Conservation (phyloP, 1,140 invertebrate genomes). For the Melitaea cinxia region DNA sequence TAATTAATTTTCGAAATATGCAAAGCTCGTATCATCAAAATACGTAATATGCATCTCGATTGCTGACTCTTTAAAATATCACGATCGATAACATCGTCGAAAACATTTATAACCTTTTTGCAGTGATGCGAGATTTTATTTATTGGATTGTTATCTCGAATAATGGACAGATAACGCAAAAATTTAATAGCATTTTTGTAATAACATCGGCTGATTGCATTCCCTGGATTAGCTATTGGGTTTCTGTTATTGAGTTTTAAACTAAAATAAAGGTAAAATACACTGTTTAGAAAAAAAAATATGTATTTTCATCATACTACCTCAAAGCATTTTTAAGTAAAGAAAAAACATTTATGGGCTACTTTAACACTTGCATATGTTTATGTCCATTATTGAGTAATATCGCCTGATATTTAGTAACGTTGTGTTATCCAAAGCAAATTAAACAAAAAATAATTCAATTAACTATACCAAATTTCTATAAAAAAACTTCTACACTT, state of each 20-base stretch:
- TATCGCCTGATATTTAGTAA: no score
- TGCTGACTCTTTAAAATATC: slow-evolving; percentile 22
- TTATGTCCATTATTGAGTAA: no score
- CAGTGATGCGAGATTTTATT: slow-evolving; percentile 12
- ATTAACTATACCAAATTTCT: no score
- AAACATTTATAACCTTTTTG: slow-evolving; percentile 18
- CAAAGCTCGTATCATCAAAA: background rate
- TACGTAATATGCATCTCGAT: background rate
- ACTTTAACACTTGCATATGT: no score
- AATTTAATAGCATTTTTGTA: slow-evolving; percentile 21
- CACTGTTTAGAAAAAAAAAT: background rate
- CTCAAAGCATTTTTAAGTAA: no score
- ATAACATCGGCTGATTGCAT: slow-evolving; percentile 22
- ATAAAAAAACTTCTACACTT: no score
- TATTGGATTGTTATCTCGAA: slow-evolving; percentile 9
- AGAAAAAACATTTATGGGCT: no score
- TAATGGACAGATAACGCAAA: slow-evolving; percentile 24
- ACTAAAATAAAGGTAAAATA: background rate
- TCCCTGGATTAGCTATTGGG: slow-evolving; percentile 3
- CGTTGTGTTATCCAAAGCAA: no score
- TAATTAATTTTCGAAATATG: background rate
- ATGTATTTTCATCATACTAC: no score
- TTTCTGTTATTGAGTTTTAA: slow-evolving; percentile 1
- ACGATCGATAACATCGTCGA: slow-evolving; percentile 7
- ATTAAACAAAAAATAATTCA: no score